Percentiles rank a stretch among this genome's conserved stretches.
Evolutionary conservation across 2,113 vertebrate genomes (phyloP).

Genomic region (Chloebia gouldiae): DNA sequence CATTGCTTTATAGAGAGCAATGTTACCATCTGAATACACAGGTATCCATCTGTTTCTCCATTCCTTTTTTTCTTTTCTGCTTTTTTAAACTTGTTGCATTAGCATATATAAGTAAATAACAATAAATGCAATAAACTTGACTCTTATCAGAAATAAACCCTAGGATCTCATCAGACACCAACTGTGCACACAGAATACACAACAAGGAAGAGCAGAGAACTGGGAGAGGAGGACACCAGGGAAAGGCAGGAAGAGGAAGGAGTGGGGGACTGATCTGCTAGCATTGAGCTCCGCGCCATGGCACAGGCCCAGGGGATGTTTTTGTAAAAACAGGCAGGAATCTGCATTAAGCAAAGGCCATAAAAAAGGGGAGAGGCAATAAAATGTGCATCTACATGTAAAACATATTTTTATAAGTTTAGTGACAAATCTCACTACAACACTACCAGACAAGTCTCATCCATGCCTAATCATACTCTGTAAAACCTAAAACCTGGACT

Average conservation of each 20-base stretch:
- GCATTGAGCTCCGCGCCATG: accelerated
- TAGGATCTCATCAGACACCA: neutral
- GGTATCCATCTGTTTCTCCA: neutral
- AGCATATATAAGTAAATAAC: neutral
- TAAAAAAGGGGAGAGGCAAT: neutral
- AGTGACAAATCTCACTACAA: neutral
- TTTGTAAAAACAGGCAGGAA: neutral
- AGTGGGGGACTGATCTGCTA: neutral
- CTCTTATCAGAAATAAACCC: neutral
- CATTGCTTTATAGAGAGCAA: neutral
- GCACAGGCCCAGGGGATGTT: neutral
- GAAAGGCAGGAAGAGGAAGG: neutral
- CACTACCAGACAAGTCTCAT: neutral
- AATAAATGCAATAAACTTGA: neutral
- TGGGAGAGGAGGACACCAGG: neutral
- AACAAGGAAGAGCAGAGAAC: accelerated
- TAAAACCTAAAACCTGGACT: neutral
- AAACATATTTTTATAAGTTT: neutral
- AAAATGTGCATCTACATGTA: neutral
- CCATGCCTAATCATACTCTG: neutral
- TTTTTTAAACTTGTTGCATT: neutral
- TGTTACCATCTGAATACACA: neutral
- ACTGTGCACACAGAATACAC: neutral
- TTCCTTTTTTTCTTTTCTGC: neutral
- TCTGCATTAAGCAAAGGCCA: neutral